Base-by-base conservation (phyloP, 2,113 vertebrate species). In the Spheniscus mendiculus region DNA sequence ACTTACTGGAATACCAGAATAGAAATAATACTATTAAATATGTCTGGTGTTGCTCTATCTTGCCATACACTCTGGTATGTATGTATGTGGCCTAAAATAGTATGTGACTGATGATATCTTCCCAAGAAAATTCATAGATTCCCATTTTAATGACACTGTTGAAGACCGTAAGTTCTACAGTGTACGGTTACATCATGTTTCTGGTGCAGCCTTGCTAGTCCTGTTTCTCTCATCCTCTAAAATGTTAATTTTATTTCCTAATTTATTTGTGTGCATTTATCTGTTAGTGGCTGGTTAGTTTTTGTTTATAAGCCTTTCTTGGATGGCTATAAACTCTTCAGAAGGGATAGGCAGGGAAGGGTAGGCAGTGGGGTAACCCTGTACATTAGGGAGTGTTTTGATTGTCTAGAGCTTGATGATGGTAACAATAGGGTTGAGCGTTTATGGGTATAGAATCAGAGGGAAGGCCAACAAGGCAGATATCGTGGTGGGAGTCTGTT, bases 161-260 rank as follows among this genome's bases (percentile, higher is more conserved):
- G 70, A 77, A 27, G 38, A 77, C 21, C 0, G 1, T 40, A 47
- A 45, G 7, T 23, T 52, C 42, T 2, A 47, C 18, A 42, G 0
- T 29, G 29, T 50, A 4, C 0, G 3, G 12, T 65, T 82, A 47
- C 27, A 40, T 17, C 20, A 2, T 32, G 6, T 40, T 67, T 79
- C 34, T 62, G 36, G 12, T 56, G 15, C 44, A 40, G 34, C 30
- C 29, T 58, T 74, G 25, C 13, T 69, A 32, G 49, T 58, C 36
- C 17, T 34, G 29, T 80, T 59, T 67, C 38, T 65, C 15, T 85
- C 19, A 11, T 80, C 66, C 34, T 30, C 49, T n/a, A 44, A 55
- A 13, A n/a, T 23, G 7, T 61, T 52, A 45, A 45, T 45, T 86
- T 80, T 53, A 59, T 67, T 81, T 87, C 59, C 53, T 40, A 38